Base-by-base conservation (phyloP, 35 echinoderm and acorn worm genomes). In the Strongylocentrotus purpuratus region DNA sequence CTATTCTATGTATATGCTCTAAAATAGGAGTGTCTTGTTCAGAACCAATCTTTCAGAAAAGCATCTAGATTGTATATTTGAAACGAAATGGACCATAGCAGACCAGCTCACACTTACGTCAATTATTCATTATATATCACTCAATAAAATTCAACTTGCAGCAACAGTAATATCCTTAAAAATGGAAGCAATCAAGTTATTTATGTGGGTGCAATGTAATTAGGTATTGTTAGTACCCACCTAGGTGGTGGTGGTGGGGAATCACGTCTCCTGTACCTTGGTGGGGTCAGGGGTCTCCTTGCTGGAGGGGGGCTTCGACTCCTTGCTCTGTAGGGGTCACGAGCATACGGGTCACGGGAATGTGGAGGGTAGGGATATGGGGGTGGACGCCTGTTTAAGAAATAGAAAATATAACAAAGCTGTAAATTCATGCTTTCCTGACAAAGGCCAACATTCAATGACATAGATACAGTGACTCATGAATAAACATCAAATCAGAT, bases 181-280 rank as follows among this genome's bases (percentile, higher is more conserved):
- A 10, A 55, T 55, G 11, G 11, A 59, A 59, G 17, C 52, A 59
- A 78, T 28, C 65, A 78, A 28, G 65, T 78, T 28, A 78, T 78
- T 78, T 28, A n/a, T 22, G 20, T 28, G 15, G 20, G 20, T 78
- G 17, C 65, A 45, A 45, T 45, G 87, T 33, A 89, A 45, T 45
- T 89, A 45, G 33, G 31, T 78, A 8, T 78, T 78, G 65, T 78
- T 78, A 78, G 65, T 20, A 89, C 87, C n/a, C 87, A 89, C 87
- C 87, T 33, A 45, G 87, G 87, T 33, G 87, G 87, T 18, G 32
- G 87, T n/a, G 91, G 91, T 32, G 91, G 46, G 48, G 32, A 33
- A 50, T 33, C 46, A 93, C 48, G 48, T 46, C 91, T 47, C 48
- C 91, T 93, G 91, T 93, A 93, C 91, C 91, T 47, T 47, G 91